Evolutionary conservation across 2,113 vertebrate genomes (phyloP).

Genomic region (Prochilodus magdalenae): DNA sequence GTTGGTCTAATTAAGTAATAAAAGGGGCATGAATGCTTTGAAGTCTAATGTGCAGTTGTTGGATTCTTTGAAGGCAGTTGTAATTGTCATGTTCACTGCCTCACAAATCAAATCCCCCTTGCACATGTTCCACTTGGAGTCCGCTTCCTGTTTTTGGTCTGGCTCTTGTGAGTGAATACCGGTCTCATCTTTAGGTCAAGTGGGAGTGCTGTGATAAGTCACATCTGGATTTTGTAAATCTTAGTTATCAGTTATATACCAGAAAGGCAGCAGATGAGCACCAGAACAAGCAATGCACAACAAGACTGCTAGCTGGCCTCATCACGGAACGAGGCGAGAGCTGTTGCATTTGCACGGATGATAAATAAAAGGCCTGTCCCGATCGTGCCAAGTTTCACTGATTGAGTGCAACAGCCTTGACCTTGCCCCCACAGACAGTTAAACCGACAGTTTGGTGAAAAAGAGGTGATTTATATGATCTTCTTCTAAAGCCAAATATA

Average conservation of each 20-base stretch:
- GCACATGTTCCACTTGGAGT: constrained; percentile 66
- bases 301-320: no score
- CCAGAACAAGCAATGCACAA: neutral
- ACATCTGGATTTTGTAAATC: constrained; percentile 58
- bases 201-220: constrained; percentile 23
- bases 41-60: constrained; percentile 76
- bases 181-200: constrained; percentile 8
- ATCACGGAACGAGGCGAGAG: no score
- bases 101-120: constrained; percentile 75
- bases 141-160: constrained; percentile 59
- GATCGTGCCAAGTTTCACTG: neutral
- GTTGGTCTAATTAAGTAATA: constrained; percentile 73
- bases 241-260: constrained; percentile 17
- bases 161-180: constrained; percentile 38
- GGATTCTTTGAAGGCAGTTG: constrained; percentile 76
- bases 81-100: constrained; percentile 77
- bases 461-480: no score
- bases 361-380: neutral
- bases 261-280: constrained; percentile 6
- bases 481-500: no score
- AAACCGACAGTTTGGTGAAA: no score
- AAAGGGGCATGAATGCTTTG: constrained; percentile 75
- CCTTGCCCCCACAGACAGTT: no score
- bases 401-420: neutral
- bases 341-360: neutral